Base-by-base conservation (phyloP, 2,797 vertebrate genomes). In the Dendrocincla fuliginosa region DNA sequence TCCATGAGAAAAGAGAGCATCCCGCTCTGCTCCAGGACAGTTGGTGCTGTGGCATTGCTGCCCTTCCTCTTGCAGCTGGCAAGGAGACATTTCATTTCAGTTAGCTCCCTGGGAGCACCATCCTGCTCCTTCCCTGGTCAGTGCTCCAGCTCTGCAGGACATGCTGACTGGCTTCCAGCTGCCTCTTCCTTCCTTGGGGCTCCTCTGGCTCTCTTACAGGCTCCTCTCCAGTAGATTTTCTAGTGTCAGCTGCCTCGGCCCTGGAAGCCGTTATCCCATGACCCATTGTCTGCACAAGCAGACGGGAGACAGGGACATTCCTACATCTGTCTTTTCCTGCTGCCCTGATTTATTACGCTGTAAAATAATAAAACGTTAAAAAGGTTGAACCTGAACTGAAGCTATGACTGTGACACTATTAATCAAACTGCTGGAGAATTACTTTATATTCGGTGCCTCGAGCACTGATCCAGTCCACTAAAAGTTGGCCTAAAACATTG, bases 361-460 rank as follows among this genome's bases (percentile, higher is more conserved):
- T 96, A 96, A 97, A 97, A 97, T 97, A 96, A 97, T 97, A 96
- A 96, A 97, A 97, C 79, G 78, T 97, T 96, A 91, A 95, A 97
- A 97, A 98, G 94, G 90, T 96, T 96, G 97, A 97, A 96, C 97
- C 95, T 95, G 96, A 97, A 96, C 95, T 33, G 89, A 95, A 97
- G 82, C 96, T 95, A 52, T 89, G 92, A 96, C 95, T 96, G 28
- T 93, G 96, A 89, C 92, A 84, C 94, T 85, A 94, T 97, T 96
- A 97, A 97, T 98, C 97, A 97, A 97, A 94, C 93, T 73, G 91
- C 71, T 84, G 84, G 91, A 94, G 94, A 95, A 96, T 95, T 96
- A 63, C 75, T 93, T 96, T 96, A 59, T 60, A 85, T 93, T 87
- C 55, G 59, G 65, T 94, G 95, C 94, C 94, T 95, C 55, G 46